Evolutionary conservation across 23 tunicate species (phyloP).

Genomic region (Styela clava): DNA sequence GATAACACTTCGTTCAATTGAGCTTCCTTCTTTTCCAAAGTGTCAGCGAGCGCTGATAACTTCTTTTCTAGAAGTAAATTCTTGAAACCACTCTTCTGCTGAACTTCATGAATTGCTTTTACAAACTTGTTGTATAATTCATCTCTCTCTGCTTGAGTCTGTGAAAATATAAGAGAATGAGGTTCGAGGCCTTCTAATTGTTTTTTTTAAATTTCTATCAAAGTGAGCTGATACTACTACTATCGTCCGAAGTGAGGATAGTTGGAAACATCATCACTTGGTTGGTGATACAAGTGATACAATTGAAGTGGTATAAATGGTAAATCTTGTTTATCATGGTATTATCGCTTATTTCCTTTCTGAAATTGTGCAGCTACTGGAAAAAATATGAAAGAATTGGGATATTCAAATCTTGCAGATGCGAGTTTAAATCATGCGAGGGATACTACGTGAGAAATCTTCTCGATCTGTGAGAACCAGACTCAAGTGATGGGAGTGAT

Average conservation of each 20-base stretch:
- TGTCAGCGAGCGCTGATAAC: slow-evolving; percentile 87
- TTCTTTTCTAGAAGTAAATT: slow-evolving; percentile 93
- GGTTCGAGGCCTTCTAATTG: background rate
- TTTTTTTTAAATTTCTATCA: background rate
- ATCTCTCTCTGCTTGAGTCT: slow-evolving; percentile 93
- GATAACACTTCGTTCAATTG: slow-evolving; percentile 95
- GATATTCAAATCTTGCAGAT: no score
- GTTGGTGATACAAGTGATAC: no score
- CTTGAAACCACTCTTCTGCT: slow-evolving; percentile 95
- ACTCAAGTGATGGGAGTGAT: no score
- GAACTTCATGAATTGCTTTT: slow-evolving; percentile 95
- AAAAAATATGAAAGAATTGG: no score
- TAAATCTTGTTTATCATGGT: no score
- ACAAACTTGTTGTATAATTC: slow-evolving; percentile 87
- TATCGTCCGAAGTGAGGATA: background rate
- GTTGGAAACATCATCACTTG: no score
- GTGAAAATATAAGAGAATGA: background rate
- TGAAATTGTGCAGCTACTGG: no score
- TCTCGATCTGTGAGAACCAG: no score
- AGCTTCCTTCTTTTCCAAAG: slow-evolving; percentile 98
- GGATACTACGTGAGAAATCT: no score
- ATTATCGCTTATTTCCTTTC: no score
- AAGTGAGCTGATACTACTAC: background rate
- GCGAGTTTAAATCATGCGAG: no score
- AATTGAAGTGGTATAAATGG: no score